Evolutionary conservation across 2,888 invertebrate genomes (phyloP), one percentile per base, ranked within the genome.

Genomic region (Adelognathus sp.): DNA sequence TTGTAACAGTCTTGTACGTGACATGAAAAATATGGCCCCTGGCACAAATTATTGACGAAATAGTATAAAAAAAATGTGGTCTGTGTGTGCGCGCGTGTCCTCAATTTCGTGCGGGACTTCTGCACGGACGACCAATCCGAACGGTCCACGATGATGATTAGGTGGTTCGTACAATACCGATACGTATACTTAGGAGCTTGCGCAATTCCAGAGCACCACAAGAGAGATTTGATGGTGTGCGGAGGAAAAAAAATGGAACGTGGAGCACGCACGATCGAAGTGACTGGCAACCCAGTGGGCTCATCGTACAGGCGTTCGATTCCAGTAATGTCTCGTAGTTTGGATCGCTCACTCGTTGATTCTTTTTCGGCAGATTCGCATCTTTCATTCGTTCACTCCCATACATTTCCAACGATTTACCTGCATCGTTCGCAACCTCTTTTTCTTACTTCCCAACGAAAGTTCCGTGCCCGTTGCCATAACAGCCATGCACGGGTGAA

Each of bases 161-260:
- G 60, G 16, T 36, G 36, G 33, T 24, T 33, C n/a, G 72, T 78
- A 46, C 84, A 81, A 85, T 86, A 84, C 84, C 83, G 83, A 82
- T 84, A 83, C 41, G 11, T 56, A 76, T 80, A 80, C 72, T 84
- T 46, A 11, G 4, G n/a, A 50, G 31, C 16, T 66, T 60, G 50
- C 67, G 66, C 61, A 77, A 72, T 72, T 72, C 31, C 18, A 77
- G 72, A 29, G 18, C 29, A 36, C 31, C 50, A n/a, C 39, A 27
- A 66, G 52, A 44, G 9, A 61, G 60, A 50, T 33, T 21, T 36
- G 39, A 33, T 33, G 44, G 31, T 33, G 46, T 27, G 11, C 4
- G 16, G 14, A 18, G 18, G n/a, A 24, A 31, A 14, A 27, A 46
- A 60, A 29, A 11, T 6, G 46, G 29, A 27, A 52, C 63, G 33